Conservation (phyloP, 2,888 invertebrate genomes). For the Drosophila meridiana region DNA sequence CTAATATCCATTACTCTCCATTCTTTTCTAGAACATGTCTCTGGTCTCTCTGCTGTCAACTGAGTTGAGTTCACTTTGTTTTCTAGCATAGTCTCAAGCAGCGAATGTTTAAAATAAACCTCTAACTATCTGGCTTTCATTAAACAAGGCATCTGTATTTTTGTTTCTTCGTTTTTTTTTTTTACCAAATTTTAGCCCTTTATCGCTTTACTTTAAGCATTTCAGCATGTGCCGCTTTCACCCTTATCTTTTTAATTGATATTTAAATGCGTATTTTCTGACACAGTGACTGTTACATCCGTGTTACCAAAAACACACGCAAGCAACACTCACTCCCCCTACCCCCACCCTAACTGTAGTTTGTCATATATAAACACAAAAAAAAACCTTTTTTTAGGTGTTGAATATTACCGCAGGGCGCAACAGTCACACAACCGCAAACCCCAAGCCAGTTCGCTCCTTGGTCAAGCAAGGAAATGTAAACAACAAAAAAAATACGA, state of each 20-base stretch:
- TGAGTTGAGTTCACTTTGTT: neutral
- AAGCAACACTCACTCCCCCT: neutral
- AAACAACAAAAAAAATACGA: conserved; percentile 34
- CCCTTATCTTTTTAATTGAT: conserved; percentile 13
- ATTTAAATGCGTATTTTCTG: conserved; percentile 12
- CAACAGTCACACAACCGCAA: conserved; percentile 48
- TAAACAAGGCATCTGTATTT: neutral
- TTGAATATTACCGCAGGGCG: conserved; percentile 78
- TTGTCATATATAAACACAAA: conserved; percentile 41
- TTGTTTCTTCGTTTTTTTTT: neutral
- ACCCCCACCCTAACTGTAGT: neutral
- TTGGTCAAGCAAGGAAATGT: conserved; percentile 78
- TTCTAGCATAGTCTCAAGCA: neutral
- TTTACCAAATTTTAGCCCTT: too few species aligned
- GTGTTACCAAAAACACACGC: conserved; percentile 1
- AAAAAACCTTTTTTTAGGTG: conserved; percentile 77
- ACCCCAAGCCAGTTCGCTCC: conserved; percentile 37
- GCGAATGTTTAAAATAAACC: neutral
- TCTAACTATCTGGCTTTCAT: neutral
- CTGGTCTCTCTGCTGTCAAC: neutral
- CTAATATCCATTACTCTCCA: too few species aligned
- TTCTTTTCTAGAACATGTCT: too few species aligned
- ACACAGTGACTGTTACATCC: conserved; percentile 17
- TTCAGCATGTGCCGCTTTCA: neutral
- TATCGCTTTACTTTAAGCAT: neutral